Conservation (phyloP, 2,797 vertebrate species). For the Sebastes jordani region DNA sequence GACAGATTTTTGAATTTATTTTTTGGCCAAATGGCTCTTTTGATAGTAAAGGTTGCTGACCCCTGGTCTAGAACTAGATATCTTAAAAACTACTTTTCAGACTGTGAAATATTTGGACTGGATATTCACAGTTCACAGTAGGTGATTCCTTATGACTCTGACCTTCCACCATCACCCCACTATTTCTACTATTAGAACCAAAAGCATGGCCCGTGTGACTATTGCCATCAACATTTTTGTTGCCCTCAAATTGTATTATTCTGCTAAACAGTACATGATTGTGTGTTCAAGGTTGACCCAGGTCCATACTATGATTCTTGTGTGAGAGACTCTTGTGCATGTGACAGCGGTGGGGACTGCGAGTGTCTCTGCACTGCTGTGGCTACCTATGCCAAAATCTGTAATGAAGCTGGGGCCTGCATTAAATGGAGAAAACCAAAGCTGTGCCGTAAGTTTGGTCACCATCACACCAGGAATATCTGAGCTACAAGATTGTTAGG, state of each 20-base stretch:
- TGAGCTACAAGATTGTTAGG: not conserved
- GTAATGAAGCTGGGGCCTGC: slow-evolving; percentile 85
- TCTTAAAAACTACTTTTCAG: not conserved
- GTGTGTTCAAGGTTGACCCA: slow-evolving; percentile 86
- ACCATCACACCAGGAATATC: not conserved
- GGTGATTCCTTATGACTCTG: not conserved
- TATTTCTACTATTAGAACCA: not conserved
- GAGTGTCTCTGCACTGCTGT: slow-evolving; percentile 95
- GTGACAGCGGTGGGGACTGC: slow-evolving; percentile 89
- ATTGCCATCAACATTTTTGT: not conserved
- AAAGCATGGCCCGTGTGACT: not conserved
- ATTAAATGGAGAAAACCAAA: slow-evolving; percentile 90
- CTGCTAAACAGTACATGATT: not conserved
- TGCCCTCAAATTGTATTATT: not conserved
- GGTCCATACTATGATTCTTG: slow-evolving; percentile 89
- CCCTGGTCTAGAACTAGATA: not conserved
- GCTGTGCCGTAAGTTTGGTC: slow-evolving; percentile 88
- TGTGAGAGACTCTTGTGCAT: slow-evolving; percentile 90
- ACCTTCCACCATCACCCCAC: not conserved
- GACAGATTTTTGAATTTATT: no score
- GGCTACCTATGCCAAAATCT: slow-evolving; percentile 91
- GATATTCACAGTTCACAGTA: not conserved
- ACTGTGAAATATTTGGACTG: not conserved
- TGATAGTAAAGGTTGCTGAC: no score
- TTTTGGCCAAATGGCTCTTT: no score